Evolutionary conservation across 2,113 vertebrate genomes (phyloP).

Genomic region (Cynopterus brachyotis): DNA sequence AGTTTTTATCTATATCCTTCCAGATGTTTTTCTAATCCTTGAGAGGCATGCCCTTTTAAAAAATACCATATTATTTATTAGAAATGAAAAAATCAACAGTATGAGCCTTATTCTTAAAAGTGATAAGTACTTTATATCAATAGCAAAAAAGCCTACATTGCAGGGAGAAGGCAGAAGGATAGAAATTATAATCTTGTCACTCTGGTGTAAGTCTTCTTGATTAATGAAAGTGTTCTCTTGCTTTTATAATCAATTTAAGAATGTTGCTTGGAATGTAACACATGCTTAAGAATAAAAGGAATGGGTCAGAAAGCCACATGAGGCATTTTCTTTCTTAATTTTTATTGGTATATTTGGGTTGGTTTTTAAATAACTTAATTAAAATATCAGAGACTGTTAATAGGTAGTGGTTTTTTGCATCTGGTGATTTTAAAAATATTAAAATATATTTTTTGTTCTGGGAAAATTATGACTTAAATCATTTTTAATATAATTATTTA

Average conservation of each 20-base stretch:
- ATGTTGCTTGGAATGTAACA: constrained; percentile 37
- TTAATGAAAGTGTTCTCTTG: constrained; percentile 6
- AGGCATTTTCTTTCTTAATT: constrained; percentile 52
- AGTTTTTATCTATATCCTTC: background rate
- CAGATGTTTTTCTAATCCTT: constrained; percentile 10
- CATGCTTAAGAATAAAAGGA: constrained; percentile 42
- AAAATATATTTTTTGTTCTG: background rate
- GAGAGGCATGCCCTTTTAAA: background rate
- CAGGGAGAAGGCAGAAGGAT: background rate
- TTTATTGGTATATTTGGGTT: constrained; percentile 17
- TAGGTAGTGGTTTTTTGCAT: background rate
- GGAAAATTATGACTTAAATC: background rate
- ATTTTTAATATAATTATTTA: background rate
- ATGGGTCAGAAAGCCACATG: constrained; percentile 8
- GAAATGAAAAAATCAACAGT: constrained; percentile 25
- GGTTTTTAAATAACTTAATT: constrained; percentile 51
- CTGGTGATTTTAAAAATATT: background rate
- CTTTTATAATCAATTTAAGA: constrained; percentile 56
- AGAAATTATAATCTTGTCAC: constrained; percentile 12
- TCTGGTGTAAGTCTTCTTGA: background rate
- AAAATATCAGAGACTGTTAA: constrained; percentile 26
- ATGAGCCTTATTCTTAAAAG: constrained; percentile 3
- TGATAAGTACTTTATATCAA: constrained; percentile 31
- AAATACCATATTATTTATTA: constrained; percentile 27
- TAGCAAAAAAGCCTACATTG: constrained; percentile 15